Percentiles rank a stretch among this genome's conserved stretches.
Conservation (phyloP, 2,113 vertebrate genomes). For the Nicator chloris region DNA sequence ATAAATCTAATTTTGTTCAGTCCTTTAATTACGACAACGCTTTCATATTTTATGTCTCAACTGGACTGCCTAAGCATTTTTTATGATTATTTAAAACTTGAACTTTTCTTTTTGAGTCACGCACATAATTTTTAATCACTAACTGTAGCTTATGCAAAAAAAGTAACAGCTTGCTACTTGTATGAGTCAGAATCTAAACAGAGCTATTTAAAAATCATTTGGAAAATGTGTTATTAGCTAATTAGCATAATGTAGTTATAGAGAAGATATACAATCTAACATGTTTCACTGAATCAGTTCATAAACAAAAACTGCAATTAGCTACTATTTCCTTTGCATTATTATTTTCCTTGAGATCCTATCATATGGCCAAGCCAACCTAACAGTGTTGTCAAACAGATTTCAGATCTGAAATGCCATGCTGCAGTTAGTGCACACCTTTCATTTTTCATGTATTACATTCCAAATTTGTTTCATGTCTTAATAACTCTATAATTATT, state of each 20-base stretch:
- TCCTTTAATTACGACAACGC: not conserved
- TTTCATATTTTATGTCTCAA: not conserved
- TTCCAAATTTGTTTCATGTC: not conserved
- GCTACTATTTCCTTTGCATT: slow-evolving; percentile 12
- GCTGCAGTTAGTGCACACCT: not conserved
- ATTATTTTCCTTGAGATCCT: not conserved
- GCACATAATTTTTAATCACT: slow-evolving; percentile 54
- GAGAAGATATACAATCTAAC: slow-evolving; percentile 35
- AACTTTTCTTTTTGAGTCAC: slow-evolving; percentile 62
- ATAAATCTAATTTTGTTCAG: not conserved
- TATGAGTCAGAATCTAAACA: slow-evolving; percentile 63
- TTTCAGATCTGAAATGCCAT: not conserved
- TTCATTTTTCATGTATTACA: not conserved
- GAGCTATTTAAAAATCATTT: slow-evolving; percentile 59
- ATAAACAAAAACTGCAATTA: slow-evolving; percentile 61
- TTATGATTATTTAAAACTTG: slow-evolving; percentile 51
- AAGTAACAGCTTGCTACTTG: slow-evolving; percentile 62
- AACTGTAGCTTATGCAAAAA: slow-evolving; percentile 46
- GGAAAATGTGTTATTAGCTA: slow-evolving; percentile 60
- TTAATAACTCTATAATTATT: not conserved
- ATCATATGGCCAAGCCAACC: not conserved
- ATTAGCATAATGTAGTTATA: slow-evolving; percentile 58
- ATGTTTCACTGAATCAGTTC: slow-evolving; percentile 32
- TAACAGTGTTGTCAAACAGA: not conserved
- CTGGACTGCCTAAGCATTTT: slow-evolving; percentile 12